Evolutionary conservation across 1,140 invertebrate genomes (phyloP).

Genomic region (Lepidurus couesii): DNA sequence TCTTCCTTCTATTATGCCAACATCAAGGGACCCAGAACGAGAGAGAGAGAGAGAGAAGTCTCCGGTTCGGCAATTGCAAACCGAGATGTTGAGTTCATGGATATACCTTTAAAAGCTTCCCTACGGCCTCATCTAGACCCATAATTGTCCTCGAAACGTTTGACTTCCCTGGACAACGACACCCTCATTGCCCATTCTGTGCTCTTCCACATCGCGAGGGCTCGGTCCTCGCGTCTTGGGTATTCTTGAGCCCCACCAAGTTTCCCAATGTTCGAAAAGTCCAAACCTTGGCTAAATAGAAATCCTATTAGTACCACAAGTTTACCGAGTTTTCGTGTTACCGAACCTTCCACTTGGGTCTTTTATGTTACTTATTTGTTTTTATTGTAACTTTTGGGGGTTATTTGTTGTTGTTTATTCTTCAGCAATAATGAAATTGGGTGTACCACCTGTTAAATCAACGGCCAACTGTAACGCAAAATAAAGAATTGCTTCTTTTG

Average conservation of each 20-base stretch:
- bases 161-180: constrained; percentile 13
- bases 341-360: not conserved
- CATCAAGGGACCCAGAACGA: not conserved
- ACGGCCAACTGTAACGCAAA: not conserved
- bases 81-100: constrained; percentile 12
- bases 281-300: not conserved
- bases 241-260: not conserved
- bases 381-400: too few relatives aligned
- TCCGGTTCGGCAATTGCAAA: not conserved
- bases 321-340: not conserved
- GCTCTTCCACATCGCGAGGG: not conserved
- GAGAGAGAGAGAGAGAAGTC: not conserved
- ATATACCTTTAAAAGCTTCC: constrained; percentile 1
- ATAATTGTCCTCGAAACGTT: constrained; percentile 22
- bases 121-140: constrained; percentile 7
- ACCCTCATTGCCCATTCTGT: constrained; percentile 14
- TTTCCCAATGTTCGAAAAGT: not conserved
- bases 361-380: not conserved
- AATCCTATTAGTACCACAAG: not conserved
- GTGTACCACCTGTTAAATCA: not conserved
- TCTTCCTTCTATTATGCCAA: constrained; percentile 2
- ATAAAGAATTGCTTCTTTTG: not conserved
- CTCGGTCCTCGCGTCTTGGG: not conserved
- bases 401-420: too few relatives aligned
- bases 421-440: not conserved